Evolutionary conservation across 1,140 invertebrate species (phyloP), one percentile per base, ranked within the genome.

Genomic region (Stegodyphus mimosarum): DNA sequence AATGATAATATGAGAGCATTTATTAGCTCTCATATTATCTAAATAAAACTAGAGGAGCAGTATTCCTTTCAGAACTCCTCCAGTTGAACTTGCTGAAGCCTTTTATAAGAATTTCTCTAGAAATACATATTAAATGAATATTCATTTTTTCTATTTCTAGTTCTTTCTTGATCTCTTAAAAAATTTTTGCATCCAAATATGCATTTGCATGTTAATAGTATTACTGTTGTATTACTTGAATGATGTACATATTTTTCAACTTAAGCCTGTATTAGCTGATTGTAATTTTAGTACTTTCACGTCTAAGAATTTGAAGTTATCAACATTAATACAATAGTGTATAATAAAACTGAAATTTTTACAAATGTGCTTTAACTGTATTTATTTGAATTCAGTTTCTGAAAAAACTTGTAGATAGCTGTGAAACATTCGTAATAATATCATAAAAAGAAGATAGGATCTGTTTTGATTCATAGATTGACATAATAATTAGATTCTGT

Each of bases 201-300:
- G 5, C 15, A 60, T 60, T 60, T 60, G 15, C 55, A 60, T 60
- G 55, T 60, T 60, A 15, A 10, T 60, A 60, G 55, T 15, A 60
- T 60, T 60, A 10, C 55, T 33, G 33, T 33, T 33, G 33, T 33
- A 33, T 60, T 60, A 60, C 15, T 15, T 60, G 55, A 60, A 66
- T 77, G 50, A 17, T 77, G 75, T 77, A 77, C 13, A 77, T 77
- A 77, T 77, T 77, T 75, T 77, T 52, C 75, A 66, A 51, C 60
- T 77, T 77, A 33, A 66, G 15, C 63, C 66, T 60, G 52, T 74
- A 33, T 11, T 74, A 74, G 52, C 18, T 74, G 11, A 74, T 50
- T 52, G 55, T 52, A 13, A 33, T 53, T 50, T 50, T 33, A 17
- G n/a, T 50, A 74, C 52, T 74, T 74, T 74, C 33, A 55, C 55